Base-by-base conservation (phyloP, 2,113 vertebrate species). In the Danionella cerebrum region DNA sequence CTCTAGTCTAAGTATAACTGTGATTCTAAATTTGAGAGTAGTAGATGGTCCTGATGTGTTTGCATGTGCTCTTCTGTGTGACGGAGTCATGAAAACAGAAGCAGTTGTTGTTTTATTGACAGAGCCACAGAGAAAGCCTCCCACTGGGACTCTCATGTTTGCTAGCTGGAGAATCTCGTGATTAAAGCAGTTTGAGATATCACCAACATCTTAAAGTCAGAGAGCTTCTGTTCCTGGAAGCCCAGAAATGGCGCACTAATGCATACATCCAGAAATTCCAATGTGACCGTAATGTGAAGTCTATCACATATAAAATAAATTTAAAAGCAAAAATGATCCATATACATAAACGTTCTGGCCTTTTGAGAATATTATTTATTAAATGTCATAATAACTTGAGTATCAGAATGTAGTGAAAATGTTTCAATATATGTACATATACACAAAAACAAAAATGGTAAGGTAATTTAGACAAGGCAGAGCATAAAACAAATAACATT, bases 91-190 rank as follows among this genome's bases (percentile, higher is more conserved):
- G 41, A 45, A 62, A 27, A 62, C 58, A 62, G 58, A 62, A 41
- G 58, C 58, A 62, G 58, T 62, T 62, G 58, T 62, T 62, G 58
- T 62, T 47, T 62, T 62, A 62, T 62, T 47, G 58, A 62, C 44
- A 42, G n/a, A 29, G 22, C n/a, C 14, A 4, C 21, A 60, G 57
- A 44, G 16, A 27, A 42, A 59, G 13, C 22, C 42, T 47, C 58
- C 58, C 58, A 33, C 58, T 62, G 4, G 4, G 58, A 62, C 21
- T 47, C 58, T 13, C 41, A 0, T 45, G 24, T 59, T 36, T 29
- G 12, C 47, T 62, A 33, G 58, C 25, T 29, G 41, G 58, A 62
- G 41, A 7, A 62, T 62, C 41, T 47, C 27, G 58, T 62, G 58
- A 62, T 62, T 47, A 62, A 62, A 44, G 39, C 38, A 6, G 38